Evolutionary conservation across 2,797 vertebrate species (phyloP).

Genomic region (Euthynnus affinis): DNA sequence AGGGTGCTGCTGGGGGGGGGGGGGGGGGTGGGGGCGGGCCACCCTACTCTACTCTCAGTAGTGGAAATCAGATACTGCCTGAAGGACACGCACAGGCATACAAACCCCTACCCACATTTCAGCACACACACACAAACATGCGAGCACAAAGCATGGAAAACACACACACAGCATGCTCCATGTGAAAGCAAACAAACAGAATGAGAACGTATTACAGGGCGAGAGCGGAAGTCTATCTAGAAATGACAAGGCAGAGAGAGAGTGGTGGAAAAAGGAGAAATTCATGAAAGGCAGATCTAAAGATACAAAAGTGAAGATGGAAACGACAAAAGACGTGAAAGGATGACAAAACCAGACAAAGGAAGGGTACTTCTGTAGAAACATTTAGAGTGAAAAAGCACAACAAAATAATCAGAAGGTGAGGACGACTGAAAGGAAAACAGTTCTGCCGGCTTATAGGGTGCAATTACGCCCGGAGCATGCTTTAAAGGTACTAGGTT

Average conservation of each 20-base stretch:
- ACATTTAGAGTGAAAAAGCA: not conserved
- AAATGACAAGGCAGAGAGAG: too few species aligned
- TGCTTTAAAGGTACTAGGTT: not conserved
- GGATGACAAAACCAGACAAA: not conserved
- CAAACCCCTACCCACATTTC: not conserved
- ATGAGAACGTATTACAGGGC: too few species aligned
- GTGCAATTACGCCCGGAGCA: not conserved
- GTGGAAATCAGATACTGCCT: constrained; percentile 22
- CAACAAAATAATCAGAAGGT: not conserved
- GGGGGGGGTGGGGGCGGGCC: too few species aligned
- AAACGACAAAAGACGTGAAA: not conserved
- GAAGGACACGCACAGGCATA: not conserved
- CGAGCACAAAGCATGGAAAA: not conserved
- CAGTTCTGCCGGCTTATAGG: not conserved
- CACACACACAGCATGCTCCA: not conserved
- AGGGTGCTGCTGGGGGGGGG: too few species aligned
- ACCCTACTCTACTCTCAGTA: constrained; percentile 17
- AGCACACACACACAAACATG: too few species aligned
- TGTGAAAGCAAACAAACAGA: too few species aligned
- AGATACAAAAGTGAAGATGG: too few species aligned
- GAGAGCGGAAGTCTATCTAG: too few species aligned
- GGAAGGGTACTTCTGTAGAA: not conserved
- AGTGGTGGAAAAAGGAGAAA: too few species aligned
- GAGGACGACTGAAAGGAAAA: too few species aligned
- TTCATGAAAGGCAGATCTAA: too few species aligned